Evolutionary conservation across 64 coral and sea anemone species (phyloP).

Genomic region (Astreopora myriophthalma): DNA sequence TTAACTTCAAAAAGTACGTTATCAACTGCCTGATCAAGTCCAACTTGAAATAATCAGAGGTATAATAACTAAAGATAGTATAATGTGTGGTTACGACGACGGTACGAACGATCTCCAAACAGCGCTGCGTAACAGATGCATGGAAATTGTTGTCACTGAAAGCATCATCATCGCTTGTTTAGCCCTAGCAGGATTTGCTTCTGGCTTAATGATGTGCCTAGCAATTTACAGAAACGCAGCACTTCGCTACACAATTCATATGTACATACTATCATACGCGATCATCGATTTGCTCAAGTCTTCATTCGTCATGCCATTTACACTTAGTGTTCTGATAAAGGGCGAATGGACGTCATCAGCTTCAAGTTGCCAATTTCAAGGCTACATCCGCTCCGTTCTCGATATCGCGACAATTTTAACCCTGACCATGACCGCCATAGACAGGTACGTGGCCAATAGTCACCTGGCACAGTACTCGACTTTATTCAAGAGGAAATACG

Average conservation of each 20-base stretch:
- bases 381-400: neutral
- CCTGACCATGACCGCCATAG: constrained; percentile 30
- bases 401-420: neutral
- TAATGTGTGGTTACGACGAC: neutral
- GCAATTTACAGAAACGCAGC: constrained; percentile 29
- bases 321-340: neutral
- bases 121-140: constrained; percentile 19
- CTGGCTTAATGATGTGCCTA: neutral
- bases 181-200: neutral
- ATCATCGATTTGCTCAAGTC: constrained; percentile 17
- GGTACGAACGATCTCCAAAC: neutral
- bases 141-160: constrained; percentile 1
- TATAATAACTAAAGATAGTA: neutral
- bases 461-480: neutral
- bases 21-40: too few species aligned
- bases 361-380: constrained; percentile 33
- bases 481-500: constrained; percentile 11
- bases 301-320: constrained; percentile 5
- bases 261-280: constrained; percentile 45
- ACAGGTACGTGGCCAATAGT: constrained; percentile 25
- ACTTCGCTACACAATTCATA: constrained; percentile 12
- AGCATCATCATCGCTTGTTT: neutral
- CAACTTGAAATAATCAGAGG: too few species aligned
- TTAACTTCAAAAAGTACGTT: too few species aligned
- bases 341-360: constrained; percentile 26